These are phyloP conservation scores for Periophthalmodon schlosseri DNA, from an alignment of 2,113 vertebrate genomes.

Conservation along the genomic window DNA sequence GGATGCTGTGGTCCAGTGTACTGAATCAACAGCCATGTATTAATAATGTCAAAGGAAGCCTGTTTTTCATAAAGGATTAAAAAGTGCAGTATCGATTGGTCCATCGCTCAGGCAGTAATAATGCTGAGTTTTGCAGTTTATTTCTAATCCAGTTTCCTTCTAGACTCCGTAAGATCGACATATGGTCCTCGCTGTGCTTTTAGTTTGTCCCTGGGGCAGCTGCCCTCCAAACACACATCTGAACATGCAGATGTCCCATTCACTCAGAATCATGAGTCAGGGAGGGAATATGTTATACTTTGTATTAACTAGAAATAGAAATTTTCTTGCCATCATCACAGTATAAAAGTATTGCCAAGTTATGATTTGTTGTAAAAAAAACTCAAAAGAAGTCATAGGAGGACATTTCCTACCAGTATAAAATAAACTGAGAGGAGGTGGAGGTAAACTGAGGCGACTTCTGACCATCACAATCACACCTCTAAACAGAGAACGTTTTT, in stretches of 20 bases:
- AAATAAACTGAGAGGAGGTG: background rate
- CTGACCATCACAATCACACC: background rate
- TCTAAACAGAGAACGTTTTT: background rate
- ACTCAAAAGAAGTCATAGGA: background rate
- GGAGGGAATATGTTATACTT: background rate
- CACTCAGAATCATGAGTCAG: conserved; percentile 28
- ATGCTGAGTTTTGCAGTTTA: conserved; percentile 45
- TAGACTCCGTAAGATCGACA: conserved; percentile 44
- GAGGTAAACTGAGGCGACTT: background rate
- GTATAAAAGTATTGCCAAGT: background rate
- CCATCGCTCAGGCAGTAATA: conserved; percentile 33
- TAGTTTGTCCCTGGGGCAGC: conserved; percentile 52
- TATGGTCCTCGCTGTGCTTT: conserved; percentile 54
- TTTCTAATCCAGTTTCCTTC: conserved; percentile 38
- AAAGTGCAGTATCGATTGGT: conserved; percentile 31
- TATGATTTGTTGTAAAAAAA: background rate
- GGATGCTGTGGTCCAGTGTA: background rate
- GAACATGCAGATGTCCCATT: conserved; percentile 63
- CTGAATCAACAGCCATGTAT: background rate
- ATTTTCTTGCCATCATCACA: background rate
- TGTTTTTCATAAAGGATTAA: background rate
- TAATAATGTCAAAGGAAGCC: background rate
- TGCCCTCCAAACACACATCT: conserved; percentile 61
- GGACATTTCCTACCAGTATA: background rate
- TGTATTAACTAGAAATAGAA: background rate